Base-by-base conservation (phyloP, 2,888 invertebrate genomes). In the Gryllus longicercus region DNA sequence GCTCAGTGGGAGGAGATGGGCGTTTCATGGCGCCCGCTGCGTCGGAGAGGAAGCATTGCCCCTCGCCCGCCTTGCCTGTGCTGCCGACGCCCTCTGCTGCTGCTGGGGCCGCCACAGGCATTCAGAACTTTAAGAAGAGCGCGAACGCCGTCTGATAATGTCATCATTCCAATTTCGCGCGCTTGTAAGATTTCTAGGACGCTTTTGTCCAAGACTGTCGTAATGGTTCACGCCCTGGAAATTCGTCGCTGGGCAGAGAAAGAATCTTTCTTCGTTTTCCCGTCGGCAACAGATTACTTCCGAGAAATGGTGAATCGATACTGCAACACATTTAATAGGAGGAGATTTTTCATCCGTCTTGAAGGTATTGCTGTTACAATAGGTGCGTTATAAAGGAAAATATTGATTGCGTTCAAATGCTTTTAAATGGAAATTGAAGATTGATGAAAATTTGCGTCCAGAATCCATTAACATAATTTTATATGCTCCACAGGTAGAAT, bases 281-380 rank as follows among this genome's bases (percentile, higher is more conserved):
- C 63, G 16, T 14, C n/a, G 63, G 16, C 63, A 63, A 63, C 63
- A 63, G 63, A 63, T 63, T 63, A 63, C 63, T 63, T 14, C 63
- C n/a, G 16, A 63, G 63, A 63, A 63, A 63, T 63, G 63, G 63
- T n/a, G n/a, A 63, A 63, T 63, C 63, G 63, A 63, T 63, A 63
- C 63, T n/a, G 63, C 63, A 63, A 63, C 63, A 63, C 63, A 63
- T 63, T 63, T 63, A 14, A 63, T 18, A 14, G 63, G 16, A 14
- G 63, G 63, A 63, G n/a, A 63, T 63, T 63, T 63, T 63, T 63
- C 63, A 63, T 63, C n/a, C 16, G 63, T 8, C n/a, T 14, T n/a
- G 63, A 63, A n/a, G 16, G 63, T n/a, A 63, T 18, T 63, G 63
- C n/a, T 63, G 63, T 63, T 63, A 63, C 63, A 63, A 63, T n/a